These are phyloP conservation scores for Plectrocnemia conspersa DNA, from an alignment of 1,140 invertebrate genomes.

Conservation along the genomic window DNA sequence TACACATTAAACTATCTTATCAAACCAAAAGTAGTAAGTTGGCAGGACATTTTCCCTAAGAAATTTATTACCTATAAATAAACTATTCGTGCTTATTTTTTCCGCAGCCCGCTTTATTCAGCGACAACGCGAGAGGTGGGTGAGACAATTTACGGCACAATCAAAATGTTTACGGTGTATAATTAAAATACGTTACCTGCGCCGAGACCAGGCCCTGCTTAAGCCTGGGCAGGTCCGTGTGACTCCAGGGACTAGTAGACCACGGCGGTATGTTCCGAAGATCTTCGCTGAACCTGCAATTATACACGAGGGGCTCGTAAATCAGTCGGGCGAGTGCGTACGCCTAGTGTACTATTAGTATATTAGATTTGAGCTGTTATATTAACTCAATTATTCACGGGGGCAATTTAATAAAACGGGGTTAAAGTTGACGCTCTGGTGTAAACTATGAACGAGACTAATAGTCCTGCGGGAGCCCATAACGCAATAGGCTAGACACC, in stretches of 20 bases:
- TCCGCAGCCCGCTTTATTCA: background rate
- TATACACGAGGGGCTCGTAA: background rate
- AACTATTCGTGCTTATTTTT: no score
- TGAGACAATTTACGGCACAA: background rate
- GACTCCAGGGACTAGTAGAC: constrained; percentile 62
- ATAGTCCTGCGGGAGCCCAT: no score
- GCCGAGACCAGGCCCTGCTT: constrained; percentile 68
- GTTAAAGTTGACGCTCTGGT: no score
- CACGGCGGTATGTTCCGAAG: constrained; percentile 62
- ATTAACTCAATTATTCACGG: constrained; percentile 1
- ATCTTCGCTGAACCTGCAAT: constrained; percentile 52
- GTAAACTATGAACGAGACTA: no score
- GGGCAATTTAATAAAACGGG: no score
- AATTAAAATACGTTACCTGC: constrained; percentile 55
- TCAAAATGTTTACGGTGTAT: background rate
- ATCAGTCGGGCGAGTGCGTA: background rate
- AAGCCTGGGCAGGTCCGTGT: constrained; percentile 71
- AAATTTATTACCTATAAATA: no score
- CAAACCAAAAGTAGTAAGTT: no score
- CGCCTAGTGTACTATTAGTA: background rate
- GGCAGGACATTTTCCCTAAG: no score
- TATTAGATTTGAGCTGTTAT: background rate
- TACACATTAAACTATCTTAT: no score
- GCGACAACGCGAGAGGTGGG: background rate
- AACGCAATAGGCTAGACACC: no score